Conservation (phyloP, 1,140 invertebrate genomes). For the Meloidogyne chitwoodi region DNA sequence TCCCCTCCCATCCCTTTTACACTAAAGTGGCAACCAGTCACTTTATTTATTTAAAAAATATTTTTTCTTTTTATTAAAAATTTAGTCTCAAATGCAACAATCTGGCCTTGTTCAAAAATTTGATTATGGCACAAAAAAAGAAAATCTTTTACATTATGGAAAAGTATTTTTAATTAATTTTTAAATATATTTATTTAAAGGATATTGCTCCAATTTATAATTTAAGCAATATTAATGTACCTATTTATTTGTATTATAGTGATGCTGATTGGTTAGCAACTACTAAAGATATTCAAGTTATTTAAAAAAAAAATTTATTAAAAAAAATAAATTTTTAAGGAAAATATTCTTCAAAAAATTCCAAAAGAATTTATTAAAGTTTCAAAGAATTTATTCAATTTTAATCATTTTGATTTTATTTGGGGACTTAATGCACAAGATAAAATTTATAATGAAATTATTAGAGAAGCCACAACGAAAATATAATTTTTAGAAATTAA, state of each 20-base stretch:
- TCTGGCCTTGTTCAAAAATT: constrained; percentile 41
- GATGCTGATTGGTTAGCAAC: constrained; percentile 51
- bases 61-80: neutral
- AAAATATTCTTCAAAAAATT: constrained; percentile 28
- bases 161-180: constrained; percentile 12
- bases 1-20: too few species aligned
- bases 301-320: neutral
- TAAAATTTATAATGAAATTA: constrained; percentile 47
- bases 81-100: constrained; percentile 26
- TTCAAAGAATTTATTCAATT: constrained; percentile 30
- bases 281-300: constrained; percentile 40
- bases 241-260: constrained; percentile 52
- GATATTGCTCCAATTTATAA: constrained; percentile 49
- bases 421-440: constrained; percentile 43
- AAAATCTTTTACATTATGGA: constrained; percentile 38
- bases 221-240: constrained; percentile 33
- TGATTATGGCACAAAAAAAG: constrained; percentile 27
- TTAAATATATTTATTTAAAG: constrained; percentile 29
- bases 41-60: too few species aligned
- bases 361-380: constrained; percentile 35
- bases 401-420: constrained; percentile 54
- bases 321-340: constrained; percentile 24
- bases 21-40: too few species aligned
- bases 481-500: too few species aligned
- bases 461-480: constrained; percentile 17